Conservation (phyloP, 2,797 vertebrate genomes). For the Channa striata region DNA sequence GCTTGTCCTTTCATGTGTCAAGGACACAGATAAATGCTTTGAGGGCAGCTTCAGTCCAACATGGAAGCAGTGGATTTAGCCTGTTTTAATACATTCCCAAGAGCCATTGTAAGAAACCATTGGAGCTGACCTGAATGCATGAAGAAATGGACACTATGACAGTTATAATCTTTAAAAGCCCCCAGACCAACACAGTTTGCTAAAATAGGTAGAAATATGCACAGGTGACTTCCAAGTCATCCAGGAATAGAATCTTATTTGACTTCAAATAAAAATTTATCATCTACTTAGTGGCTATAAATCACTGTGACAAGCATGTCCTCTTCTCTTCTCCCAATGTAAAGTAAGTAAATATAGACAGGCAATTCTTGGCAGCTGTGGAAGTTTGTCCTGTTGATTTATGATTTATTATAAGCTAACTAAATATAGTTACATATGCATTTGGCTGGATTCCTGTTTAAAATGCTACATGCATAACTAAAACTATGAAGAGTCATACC, state of each 20-base stretch:
- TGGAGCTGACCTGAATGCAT: constrained; percentile 1
- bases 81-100: neutral
- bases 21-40: constrained; percentile 8
- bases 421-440: constrained; percentile 30
- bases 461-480: constrained; percentile 17
- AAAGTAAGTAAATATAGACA: constrained; percentile 15
- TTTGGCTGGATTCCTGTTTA: constrained; percentile 28
- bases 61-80: neutral
- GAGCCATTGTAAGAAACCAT: neutral
- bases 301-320: constrained; percentile 39
- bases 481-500: constrained; percentile 25
- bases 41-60: neutral
- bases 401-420: constrained; percentile 6
- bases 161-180: constrained; percentile 8
- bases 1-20: neutral
- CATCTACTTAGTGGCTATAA: constrained; percentile 32
- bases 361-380: constrained; percentile 24
- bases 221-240: constrained; percentile 7
- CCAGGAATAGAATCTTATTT: constrained; percentile 16
- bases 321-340: constrained; percentile 29
- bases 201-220: constrained; percentile 1
- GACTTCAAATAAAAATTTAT: constrained; percentile 22
- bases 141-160: neutral
- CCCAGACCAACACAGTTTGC: constrained; percentile 4
- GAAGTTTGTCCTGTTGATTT: constrained; percentile 25